Conservation (phyloP, 2,113 vertebrate species). For the Nothobranchius kuhntae region DNA sequence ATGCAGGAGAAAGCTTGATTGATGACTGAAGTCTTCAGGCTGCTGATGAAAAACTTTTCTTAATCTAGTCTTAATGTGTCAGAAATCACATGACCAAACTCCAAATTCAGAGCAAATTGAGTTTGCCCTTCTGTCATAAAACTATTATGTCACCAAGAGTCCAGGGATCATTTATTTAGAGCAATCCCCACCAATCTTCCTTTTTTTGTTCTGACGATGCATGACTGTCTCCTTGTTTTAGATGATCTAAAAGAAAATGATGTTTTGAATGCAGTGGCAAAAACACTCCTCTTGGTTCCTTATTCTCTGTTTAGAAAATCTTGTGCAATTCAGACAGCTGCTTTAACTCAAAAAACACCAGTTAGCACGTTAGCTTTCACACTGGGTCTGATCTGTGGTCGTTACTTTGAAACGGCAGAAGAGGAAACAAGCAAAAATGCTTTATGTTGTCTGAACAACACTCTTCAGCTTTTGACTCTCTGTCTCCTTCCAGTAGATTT, state of each 20-base stretch:
- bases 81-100: background rate
- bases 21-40: too few species aligned
- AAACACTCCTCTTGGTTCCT: background rate
- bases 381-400: slow-evolving; percentile 13
- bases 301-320: background rate
- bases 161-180: slow-evolving; percentile 73
- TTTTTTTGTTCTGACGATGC: slow-evolving; percentile 57
- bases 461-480: too few species aligned
- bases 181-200: slow-evolving; percentile 66
- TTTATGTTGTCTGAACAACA: background rate
- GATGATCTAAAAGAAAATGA: slow-evolving; percentile 37
- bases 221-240: slow-evolving; percentile 26
- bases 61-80: background rate
- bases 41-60: background rate
- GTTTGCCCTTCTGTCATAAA: slow-evolving; percentile 23
- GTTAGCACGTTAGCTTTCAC: background rate
- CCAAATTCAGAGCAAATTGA: slow-evolving; percentile 12
- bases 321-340: slow-evolving; percentile 9
- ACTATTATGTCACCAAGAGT: slow-evolving; percentile 72
- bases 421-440: slow-evolving; percentile 55
- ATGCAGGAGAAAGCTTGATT: too few species aligned
- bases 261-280: slow-evolving; percentile 12
- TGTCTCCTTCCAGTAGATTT: too few species aligned
- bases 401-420: slow-evolving; percentile 63
- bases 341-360: slow-evolving; percentile 18